Evolutionary conservation across 53 echinoderm and acorn worm genomes (phyloP).

Genomic region (Stichopus horrens): DNA sequence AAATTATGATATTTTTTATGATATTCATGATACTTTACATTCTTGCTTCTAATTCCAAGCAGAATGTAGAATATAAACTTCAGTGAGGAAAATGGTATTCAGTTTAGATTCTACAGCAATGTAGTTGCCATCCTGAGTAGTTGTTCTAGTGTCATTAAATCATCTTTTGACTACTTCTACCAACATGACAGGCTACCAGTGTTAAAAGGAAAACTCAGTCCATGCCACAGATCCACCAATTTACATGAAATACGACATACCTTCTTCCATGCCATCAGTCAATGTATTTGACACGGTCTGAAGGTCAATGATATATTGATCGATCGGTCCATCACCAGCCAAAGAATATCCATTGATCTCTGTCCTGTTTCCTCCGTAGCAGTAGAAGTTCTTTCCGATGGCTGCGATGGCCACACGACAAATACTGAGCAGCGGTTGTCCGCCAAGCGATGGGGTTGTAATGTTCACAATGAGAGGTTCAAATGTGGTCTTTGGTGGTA

Average conservation of each 20-base stretch:
- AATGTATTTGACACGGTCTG: constrained; percentile 71
- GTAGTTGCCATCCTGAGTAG: too few species aligned
- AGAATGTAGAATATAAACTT: too few species aligned
- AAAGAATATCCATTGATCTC: constrained; percentile 26
- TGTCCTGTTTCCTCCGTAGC: constrained; percentile 56
- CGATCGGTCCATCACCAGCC: constrained; percentile 42
- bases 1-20: too few species aligned
- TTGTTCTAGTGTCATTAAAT: too few species aligned
- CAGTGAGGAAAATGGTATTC: too few species aligned
- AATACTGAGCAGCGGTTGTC: constrained; percentile 69
- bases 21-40: too few species aligned
- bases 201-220: too few species aligned
- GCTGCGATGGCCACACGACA: constrained; percentile 60
- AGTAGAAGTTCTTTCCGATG: constrained; percentile 69
- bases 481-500: constrained; percentile 78
- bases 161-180: too few species aligned
- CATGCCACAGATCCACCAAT: too few species aligned
- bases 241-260: background rate
- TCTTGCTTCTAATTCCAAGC: too few species aligned
- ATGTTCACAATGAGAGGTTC: constrained; percentile 68
- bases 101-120: too few species aligned
- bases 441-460: constrained; percentile 52
- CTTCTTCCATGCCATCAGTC: constrained; percentile 47
- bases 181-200: too few species aligned
- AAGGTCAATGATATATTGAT: constrained; percentile 60